Evolutionary conservation across 2,113 vertebrate genomes (phyloP).

Genomic region (Heterochromis multidens): DNA sequence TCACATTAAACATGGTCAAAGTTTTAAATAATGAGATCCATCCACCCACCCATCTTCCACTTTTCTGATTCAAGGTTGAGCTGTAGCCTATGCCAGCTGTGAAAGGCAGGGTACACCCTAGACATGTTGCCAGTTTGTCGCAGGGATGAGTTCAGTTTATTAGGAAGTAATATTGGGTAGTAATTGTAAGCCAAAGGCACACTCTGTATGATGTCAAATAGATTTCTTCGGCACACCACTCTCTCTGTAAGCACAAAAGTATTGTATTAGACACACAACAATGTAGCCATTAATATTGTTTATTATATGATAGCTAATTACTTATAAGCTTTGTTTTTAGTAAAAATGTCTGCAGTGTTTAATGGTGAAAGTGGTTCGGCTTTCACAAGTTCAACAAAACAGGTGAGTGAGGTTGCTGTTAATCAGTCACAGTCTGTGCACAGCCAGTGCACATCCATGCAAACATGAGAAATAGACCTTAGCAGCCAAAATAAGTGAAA

Average conservation of each 20-base stretch:
- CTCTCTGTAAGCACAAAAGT: too few species aligned
- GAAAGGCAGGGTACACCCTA: too few species aligned
- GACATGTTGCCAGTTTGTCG: not conserved
- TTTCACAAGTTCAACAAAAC: not conserved
- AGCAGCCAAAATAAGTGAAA: not conserved
- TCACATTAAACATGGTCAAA: not conserved
- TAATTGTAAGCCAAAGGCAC: too few species aligned
- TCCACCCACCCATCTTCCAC: not conserved
- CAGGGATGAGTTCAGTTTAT: not conserved
- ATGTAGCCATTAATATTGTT: too few species aligned
- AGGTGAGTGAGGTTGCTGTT: not conserved
- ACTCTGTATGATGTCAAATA: too few species aligned
- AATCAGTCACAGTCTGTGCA: not conserved
- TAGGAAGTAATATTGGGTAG: fast-evolving
- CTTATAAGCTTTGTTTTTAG: too few species aligned
- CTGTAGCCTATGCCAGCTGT: too few species aligned
- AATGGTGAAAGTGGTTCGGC: too few species aligned
- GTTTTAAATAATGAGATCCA: not conserved
- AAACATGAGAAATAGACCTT: not conserved
- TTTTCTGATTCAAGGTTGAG: not conserved
- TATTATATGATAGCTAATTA: too few species aligned
- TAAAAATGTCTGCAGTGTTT: too few species aligned
- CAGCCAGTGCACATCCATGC: not conserved
- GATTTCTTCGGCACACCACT: too few species aligned
- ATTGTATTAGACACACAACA: too few species aligned